A percentile compares a stretch with the other conserved stretches of the same genome.
Conservation (phyloP, 2,797 vertebrate species). For the Anguilla obscura region DNA sequence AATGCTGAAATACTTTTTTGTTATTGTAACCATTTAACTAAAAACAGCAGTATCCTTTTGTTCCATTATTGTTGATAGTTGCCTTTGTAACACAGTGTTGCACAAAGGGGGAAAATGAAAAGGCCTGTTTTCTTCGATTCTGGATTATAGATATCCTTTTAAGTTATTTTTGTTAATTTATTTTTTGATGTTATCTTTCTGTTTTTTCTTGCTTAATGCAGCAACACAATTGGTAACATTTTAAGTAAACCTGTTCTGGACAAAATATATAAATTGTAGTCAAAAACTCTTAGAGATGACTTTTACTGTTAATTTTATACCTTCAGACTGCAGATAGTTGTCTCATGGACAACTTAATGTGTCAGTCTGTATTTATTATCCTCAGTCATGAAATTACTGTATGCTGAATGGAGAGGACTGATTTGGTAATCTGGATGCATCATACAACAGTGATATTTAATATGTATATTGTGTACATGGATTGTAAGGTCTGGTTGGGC, state of each 20-base stretch:
- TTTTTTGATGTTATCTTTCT: constrained; percentile 62
- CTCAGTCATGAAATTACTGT: constrained; percentile 60
- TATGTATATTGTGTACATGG: constrained; percentile 63
- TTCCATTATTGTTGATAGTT: constrained; percentile 31
- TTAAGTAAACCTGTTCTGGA: constrained; percentile 70
- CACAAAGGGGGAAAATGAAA: constrained; percentile 46
- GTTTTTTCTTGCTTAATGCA: constrained; percentile 56
- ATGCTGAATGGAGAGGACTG: constrained; percentile 55
- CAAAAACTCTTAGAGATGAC: constrained; percentile 58
- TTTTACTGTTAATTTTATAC: constrained; percentile 76
- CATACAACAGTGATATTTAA: constrained; percentile 36
- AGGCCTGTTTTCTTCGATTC: constrained; percentile 37
- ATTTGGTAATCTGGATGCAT: constrained; percentile 59
- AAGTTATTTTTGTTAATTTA: constrained; percentile 66
- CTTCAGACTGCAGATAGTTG: constrained; percentile 65
- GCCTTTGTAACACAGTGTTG: constrained; percentile 43
- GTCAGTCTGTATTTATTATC: constrained; percentile 63
- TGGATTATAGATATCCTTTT: constrained; percentile 54
- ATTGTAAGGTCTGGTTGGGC: constrained; percentile 34
- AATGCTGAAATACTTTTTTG: constrained; percentile 36
- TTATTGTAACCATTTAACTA: constrained; percentile 18
- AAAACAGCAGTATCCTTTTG: background rate
- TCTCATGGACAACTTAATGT: constrained; percentile 59
- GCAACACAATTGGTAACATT: constrained; percentile 60
- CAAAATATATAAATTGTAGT: constrained; percentile 60